phyloP scores from a whole-genome alignment of 2,113 vertebrate species.

The Sporophila hypoxantha region DNA sequence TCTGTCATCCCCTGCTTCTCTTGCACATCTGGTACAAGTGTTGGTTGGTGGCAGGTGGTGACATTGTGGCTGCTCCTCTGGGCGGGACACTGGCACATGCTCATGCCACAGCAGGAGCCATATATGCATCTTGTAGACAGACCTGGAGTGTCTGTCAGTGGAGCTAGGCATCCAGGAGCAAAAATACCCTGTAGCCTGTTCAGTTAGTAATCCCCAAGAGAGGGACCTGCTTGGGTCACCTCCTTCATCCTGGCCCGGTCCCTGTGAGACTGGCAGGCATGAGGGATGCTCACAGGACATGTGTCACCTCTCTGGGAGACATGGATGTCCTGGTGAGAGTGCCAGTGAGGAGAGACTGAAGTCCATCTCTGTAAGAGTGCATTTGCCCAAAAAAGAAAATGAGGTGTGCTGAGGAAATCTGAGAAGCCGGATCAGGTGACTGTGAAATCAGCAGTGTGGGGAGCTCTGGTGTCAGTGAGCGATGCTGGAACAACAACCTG shows the following conservation, averaged over 20 bases:
- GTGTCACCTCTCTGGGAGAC: background rate
- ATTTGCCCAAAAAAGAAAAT: background rate
- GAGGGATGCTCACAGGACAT: background rate
- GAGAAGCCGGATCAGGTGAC: background rate
- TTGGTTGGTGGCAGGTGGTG: fast-evolving
- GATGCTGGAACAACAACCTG: background rate
- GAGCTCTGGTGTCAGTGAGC: background rate
- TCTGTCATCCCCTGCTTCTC: background rate
- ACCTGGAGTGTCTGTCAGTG: background rate
- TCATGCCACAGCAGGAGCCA: background rate
- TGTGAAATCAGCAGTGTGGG: background rate
- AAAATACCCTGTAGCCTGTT: background rate
- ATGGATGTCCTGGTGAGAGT: background rate
- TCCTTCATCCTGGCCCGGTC: background rate
- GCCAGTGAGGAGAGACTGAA: background rate
- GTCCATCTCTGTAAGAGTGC: background rate
- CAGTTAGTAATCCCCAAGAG: background rate
- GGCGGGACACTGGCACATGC: background rate
- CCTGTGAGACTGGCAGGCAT: background rate
- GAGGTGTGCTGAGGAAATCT: background rate
- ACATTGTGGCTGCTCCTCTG: background rate
- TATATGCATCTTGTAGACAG: background rate
- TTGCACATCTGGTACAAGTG: background rate
- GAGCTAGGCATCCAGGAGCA: background rate
- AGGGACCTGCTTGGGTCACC: background rate